Evolutionary conservation across 2,113 vertebrate species (phyloP), one percentile per base, ranked within the genome.

Genomic region (Saccopteryx bilineata): DNA sequence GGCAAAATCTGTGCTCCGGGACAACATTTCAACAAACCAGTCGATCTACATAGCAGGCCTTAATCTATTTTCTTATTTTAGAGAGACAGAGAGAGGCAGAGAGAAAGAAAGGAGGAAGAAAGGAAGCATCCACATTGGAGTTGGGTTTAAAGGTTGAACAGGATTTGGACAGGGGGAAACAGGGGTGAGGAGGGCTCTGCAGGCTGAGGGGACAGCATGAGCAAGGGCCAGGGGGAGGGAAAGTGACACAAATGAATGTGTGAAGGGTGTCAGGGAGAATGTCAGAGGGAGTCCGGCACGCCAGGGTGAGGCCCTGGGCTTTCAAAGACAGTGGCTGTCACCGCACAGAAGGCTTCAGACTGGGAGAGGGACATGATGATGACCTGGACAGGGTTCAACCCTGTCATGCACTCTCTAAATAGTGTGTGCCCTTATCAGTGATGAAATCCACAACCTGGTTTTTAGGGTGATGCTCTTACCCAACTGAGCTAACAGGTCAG

Each of bases 241-340:
- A 21, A 74, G 33, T 85, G 17, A 0, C 2, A 1, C 31, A 17
- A 9, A 23, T 39, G 39, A 39, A 6, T 5, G 9, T 3, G 1
- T 0, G 31, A 15, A 10, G 48, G 26, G 10, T 2, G 0, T 23
- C 10, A 0, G 71, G 65, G 10, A 76, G 68, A 52, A 60, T 12
- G 31, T 7, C 1, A 39, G 39, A 39, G 3, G 50, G 80, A 33
- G 58, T 24, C 52, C n/a, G 87, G 61, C 46, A 1, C 26, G 58
- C 3, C 48, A 1, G 28, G 14, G 26, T 3, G 31, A 68, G n/a
- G 23, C 15, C 15, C 94, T 39, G 54, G 69, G 56, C 54, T 61
- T 74, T 39, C 6, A 4, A 13, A 46, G 39, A 6, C 7, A 7
- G 11, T 0, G 0, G 26, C 4, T 84, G 46, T 76, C 74, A 76